A percentile compares a stretch with the other conserved stretches of the same genome.
phyloP scores from a whole-genome alignment of 2,797 vertebrate species.

The Cryptoprocta ferox region DNA sequence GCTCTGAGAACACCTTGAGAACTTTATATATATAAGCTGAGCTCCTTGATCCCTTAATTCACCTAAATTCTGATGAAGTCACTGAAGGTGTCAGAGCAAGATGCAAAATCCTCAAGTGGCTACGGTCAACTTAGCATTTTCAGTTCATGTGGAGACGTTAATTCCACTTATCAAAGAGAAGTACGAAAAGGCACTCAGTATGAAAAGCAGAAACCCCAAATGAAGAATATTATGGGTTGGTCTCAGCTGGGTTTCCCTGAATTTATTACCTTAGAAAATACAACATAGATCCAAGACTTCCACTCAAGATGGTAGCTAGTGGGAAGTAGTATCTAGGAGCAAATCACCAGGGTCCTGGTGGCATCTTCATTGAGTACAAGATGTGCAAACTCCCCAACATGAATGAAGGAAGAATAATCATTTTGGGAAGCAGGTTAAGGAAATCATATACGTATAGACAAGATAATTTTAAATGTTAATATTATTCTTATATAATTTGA shows the following conservation, averaged over 20 bases:
- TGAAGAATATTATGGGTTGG: conserved; percentile 13
- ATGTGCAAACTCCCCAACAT: background rate
- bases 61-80: conserved; percentile 63
- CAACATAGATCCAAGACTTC: background rate
- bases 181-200: conserved; percentile 35
- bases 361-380: background rate
- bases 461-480: background rate
- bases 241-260: conserved; percentile 50
- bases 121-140: conserved; percentile 18
- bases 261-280: conserved; percentile 46
- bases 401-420: background rate
- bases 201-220: conserved; percentile 59
- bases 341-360: background rate
- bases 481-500: background rate
- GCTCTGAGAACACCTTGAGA: conserved; percentile 51
- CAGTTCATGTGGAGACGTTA: conserved; percentile 27
- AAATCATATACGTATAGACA: background rate
- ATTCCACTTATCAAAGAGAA: conserved; percentile 58
- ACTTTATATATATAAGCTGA: background rate
- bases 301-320: background rate
- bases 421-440: background rate
- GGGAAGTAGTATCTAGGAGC: background rate
- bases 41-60: conserved; percentile 64
- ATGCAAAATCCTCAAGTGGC: conserved; percentile 20
- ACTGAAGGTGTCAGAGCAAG: conserved; percentile 61